Evolutionary conservation across 2,888 invertebrate genomes (phyloP), one percentile per base, ranked within the genome.

Genomic region (Nephrocerus scutellatus): DNA sequence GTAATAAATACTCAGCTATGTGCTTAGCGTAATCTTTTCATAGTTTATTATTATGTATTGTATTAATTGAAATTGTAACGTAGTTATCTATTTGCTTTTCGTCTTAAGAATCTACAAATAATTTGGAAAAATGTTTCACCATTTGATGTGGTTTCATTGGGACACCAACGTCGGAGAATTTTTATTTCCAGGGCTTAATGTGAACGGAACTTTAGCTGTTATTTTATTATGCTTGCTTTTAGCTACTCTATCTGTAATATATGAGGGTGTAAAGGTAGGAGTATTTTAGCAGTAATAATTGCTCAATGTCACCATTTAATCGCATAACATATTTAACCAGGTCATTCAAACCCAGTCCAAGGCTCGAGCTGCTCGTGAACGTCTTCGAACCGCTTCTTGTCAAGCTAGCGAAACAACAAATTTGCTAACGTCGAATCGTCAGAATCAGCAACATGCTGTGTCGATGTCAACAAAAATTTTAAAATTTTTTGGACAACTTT

Each of bases 81-180:
- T n/a, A n/a, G n/a, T n/a, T n/a, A n/a, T n/a, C n/a, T n/a, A n/a
- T n/a, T n/a, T n/a, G n/a, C n/a, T n/a, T n/a, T n/a, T n/a, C n/a
- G n/a, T n/a, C n/a, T n/a, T n/a, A n/a, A n/a, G n/a, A n/a, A n/a
- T n/a, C n/a, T n/a, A n/a, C n/a, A n/a, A n/a, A n/a, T n/a, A n/a
- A n/a, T n/a, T n/a, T n/a, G n/a, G n/a, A n/a, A 34, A 30, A 23
- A 46, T 49, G 47, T 45, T 51, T 43, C 46, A 52, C 39, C 52
- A 53, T 40, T 75, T 76, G 53, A 76, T 76, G 75, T 73, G 70
- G 63, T 79, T 79, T 70, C 81, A 79, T 78, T 80, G 78, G 63
- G 77, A 76, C 36, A 73, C 71, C 47, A 66, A 78, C 58, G 65
- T 82, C 39, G 74, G 76, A 12, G 71, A 76, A 48, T 80, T 80